phyloP scores from a whole-genome alignment of 2,113 vertebrate genomes.

The Mobula birostris region DNA sequence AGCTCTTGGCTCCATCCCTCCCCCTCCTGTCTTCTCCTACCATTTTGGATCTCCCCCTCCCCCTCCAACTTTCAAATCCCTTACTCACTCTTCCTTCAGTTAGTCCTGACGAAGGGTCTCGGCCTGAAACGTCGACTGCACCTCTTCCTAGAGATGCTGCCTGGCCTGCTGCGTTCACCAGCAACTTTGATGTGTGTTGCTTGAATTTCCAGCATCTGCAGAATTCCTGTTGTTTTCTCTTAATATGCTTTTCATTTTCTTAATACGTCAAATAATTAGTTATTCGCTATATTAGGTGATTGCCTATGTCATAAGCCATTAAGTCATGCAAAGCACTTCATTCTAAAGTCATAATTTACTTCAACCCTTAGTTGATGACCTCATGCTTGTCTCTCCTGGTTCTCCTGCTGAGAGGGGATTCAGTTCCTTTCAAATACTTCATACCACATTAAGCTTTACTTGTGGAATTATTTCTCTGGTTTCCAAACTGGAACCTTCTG shows the following conservation, averaged over 20 bases:
- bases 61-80: no score
- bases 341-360: not conserved
- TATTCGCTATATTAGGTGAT: not conserved
- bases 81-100: no score
- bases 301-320: not conserved
- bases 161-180: no score
- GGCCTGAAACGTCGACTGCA: no score
- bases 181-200: no score
- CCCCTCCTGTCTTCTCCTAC: no score
- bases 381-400: not conserved
- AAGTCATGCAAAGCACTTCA: not conserved
- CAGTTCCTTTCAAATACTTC: not conserved
- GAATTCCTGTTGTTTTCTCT: no score
- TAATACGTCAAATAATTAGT: not conserved
- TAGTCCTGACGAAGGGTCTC: no score
- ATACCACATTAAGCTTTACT: not conserved
- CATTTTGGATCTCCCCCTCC: no score
- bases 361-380: not conserved
- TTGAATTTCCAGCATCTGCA: no score
- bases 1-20: no score
- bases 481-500: not conserved
- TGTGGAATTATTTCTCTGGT: not conserved
- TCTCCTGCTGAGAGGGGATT: not conserved
- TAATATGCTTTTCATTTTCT: not conserved
- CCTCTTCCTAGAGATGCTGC: no score